These are phyloP conservation scores for Sylvicola cinctus DNA, from an alignment of 2,888 invertebrate species.

Conservation along the genomic window DNA sequence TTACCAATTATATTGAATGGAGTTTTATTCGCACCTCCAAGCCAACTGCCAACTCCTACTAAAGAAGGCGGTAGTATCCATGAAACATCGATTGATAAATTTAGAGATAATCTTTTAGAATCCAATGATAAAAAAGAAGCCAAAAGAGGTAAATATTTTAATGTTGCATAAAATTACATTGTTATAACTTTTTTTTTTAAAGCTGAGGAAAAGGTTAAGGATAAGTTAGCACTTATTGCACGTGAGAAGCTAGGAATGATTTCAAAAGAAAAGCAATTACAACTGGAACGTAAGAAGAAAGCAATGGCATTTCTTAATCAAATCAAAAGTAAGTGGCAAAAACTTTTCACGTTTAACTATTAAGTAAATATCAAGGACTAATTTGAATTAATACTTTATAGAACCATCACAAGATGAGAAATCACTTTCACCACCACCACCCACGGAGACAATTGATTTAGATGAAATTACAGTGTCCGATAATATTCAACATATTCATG, in stretches of 20 bases:
- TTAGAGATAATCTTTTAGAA: slow-evolving; percentile 3
- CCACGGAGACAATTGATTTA: not conserved
- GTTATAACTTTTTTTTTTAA: slow-evolving; percentile 3
- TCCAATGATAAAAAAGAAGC: slow-evolving; percentile 14
- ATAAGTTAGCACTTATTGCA: slow-evolving; percentile 34
- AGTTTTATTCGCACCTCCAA: too few relatives aligned
- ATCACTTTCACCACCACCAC: too few relatives aligned
- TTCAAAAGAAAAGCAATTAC: slow-evolving; percentile 34
- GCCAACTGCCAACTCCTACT: too few relatives aligned
- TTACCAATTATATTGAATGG: too few relatives aligned
- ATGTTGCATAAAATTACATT: slow-evolving; percentile 3
- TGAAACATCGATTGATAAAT: too few relatives aligned
- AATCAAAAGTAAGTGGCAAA: slow-evolving; percentile 18
- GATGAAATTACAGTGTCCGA: too few relatives aligned
- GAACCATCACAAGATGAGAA: too few relatives aligned
- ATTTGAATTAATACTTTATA: too few relatives aligned
- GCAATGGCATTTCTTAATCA: slow-evolving; percentile 57
- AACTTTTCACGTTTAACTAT: not conserved
- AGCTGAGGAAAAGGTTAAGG: slow-evolving; percentile 36
- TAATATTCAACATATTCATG: too few relatives aligned
- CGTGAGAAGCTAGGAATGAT: slow-evolving; percentile 34
- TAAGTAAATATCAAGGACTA: too few relatives aligned
- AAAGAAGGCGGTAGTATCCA: too few relatives aligned
- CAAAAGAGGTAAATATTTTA: slow-evolving; percentile 6
- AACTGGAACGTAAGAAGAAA: slow-evolving; percentile 54